Evolutionary conservation across 1,140 invertebrate genomes (phyloP).

Genomic region (Pseudomyrmex sp.): DNA sequence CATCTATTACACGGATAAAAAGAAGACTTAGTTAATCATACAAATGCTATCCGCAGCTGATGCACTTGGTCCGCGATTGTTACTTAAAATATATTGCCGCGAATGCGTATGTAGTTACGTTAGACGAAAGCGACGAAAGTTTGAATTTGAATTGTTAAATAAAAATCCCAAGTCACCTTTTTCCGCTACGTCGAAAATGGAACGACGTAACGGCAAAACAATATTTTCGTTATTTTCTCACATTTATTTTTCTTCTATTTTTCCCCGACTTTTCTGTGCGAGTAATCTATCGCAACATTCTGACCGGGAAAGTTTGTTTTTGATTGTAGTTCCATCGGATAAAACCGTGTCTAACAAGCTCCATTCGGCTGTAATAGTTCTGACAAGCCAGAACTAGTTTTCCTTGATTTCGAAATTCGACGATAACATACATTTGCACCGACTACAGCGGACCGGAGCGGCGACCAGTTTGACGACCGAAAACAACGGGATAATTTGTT

Average conservation of each 20-base stretch:
- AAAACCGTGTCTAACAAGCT: constrained; percentile 18
- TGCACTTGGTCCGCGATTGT: constrained; percentile 22
- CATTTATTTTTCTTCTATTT: neutral
- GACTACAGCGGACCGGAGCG: neutral
- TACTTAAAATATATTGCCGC: constrained; percentile 43
- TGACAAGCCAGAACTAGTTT: constrained; percentile 29
- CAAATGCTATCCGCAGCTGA: constrained; percentile 40
- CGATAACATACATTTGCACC: neutral
- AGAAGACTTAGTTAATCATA: constrained; percentile 52
- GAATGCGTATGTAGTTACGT: too few relatives aligned
- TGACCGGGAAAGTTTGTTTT: neutral
- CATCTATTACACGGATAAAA: constrained; percentile 33
- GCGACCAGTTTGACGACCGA: constrained; percentile 5
- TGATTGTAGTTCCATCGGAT: constrained; percentile 8
- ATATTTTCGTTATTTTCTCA: neutral
- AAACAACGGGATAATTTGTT: constrained; percentile 44
- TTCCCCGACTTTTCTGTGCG: neutral
- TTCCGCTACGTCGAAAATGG: too few relatives aligned
- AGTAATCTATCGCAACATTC: neutral
- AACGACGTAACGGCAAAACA: neutral
- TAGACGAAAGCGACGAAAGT: too few relatives aligned
- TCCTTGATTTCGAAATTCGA: constrained; percentile 5
- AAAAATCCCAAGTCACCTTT: neutral
- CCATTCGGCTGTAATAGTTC: constrained; percentile 28
- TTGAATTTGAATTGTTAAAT: neutral